Evolutionary conservation across 2,888 invertebrate species (phyloP), one percentile per base, ranked within the genome.

Genomic region (Tachina grossa): DNA sequence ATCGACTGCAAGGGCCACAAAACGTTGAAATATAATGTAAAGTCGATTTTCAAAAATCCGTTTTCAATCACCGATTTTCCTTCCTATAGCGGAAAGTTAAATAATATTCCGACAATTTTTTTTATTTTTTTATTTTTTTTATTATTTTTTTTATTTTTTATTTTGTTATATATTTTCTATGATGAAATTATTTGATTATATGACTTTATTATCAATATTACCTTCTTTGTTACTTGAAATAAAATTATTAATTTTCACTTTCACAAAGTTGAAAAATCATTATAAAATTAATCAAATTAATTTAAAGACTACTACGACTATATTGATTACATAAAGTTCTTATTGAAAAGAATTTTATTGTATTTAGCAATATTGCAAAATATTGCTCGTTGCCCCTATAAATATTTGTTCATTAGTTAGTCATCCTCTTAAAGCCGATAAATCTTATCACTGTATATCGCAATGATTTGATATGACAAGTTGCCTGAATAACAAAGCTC

Each of bases 401-500:
- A 6, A 31, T 31, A 31, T 31, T 31, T 31, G 31, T 6, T 5
- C 31, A 31, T 31, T 31, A 31, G 5, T 31, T 31, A 31, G 31
- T 31, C 31, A 31, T 31, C 6, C 31, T 31, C 31, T 74, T 14
- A 9, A 43, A 22, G 8, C 6, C 45, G n/a, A 51, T 31, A 76
- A 66, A 66, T 76, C 41, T 77, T 49, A 31, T 66, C 19, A 49
- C 49, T 31, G 63, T 43, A 41, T 82, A 63, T 65, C 31, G 63
- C 59, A 74, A 71, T 59, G 45, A 82, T 75, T 82, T 75, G 72
- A 85, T 78, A 80, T 88, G 87, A 85, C 85, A 82, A 76, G 85
- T 72, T 72, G 83, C 81, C 76, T 85, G 57, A 86, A 68, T 82
- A 84, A 72, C 72, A 79, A 83, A 61, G 84, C 88, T 79, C 85